phyloP scores from a whole-genome alignment of 1,140 invertebrate species.

The Pinna nobilis region DNA sequence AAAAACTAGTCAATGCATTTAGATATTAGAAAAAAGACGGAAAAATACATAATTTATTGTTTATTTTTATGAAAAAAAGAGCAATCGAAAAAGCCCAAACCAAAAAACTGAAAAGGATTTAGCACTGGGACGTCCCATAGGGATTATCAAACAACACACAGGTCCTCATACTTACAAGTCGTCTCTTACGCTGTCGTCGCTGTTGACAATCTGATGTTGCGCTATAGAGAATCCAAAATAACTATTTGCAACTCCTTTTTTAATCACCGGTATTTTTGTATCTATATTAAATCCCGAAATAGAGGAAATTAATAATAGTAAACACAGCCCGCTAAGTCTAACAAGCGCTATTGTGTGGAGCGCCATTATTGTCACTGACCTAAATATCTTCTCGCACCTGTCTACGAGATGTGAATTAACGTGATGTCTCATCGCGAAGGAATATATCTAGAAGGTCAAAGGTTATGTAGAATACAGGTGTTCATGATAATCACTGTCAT shows the following conservation, averaged over 20 bases:
- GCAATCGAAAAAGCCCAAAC: too few species aligned
- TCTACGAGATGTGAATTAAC: slow-evolving; percentile 35
- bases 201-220: slow-evolving; percentile 83
- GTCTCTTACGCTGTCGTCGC: too few species aligned
- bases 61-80: too few species aligned
- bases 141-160: too few species aligned
- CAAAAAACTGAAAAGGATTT: too few species aligned
- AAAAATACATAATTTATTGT: too few species aligned
- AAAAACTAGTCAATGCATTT: too few species aligned
- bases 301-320: slow-evolving; percentile 17
- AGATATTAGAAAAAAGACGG: too few species aligned
- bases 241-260: slow-evolving; percentile 81
- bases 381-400: slow-evolving; percentile 47
- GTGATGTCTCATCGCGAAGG: slow-evolving; percentile 30
- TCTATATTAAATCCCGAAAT: slow-evolving; percentile 85
- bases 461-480: neutral
- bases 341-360: slow-evolving; percentile 17
- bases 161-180: too few species aligned
- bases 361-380: slow-evolving; percentile 49
- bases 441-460: neutral
- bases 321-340: neutral
- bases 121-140: too few species aligned
- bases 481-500: neutral
- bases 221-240: slow-evolving; percentile 94
- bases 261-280: slow-evolving; percentile 87